These are phyloP conservation scores for Neelides sp. DNA, from an alignment of 1,140 invertebrate genomes.

Conservation along the genomic window DNA sequence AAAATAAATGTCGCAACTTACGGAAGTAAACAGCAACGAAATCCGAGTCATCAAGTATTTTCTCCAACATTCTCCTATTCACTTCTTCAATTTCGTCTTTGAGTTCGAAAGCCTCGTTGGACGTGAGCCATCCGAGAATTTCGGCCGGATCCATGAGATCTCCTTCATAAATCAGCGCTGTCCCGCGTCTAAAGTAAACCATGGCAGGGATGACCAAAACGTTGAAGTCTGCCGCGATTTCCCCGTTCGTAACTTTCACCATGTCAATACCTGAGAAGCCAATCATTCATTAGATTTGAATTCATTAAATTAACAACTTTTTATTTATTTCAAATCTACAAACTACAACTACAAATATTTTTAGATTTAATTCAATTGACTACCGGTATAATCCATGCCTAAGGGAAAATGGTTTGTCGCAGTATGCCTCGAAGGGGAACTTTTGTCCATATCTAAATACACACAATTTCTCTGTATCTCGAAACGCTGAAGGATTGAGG, in stretches of 20 bases:
- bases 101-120: constrained; percentile 86
- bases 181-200: constrained; percentile 78
- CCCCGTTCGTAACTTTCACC: constrained; percentile 76
- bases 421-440: no score
- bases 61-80: constrained; percentile 87
- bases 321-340: not conserved
- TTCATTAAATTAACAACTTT: not conserved
- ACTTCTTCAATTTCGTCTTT: constrained; percentile 95
- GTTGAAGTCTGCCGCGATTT: constrained; percentile 61
- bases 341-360: constrained; percentile 3
- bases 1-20: constrained; percentile 45
- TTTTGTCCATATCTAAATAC: no score
- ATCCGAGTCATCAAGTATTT: constrained; percentile 84
- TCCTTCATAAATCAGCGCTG: constrained; percentile 73
- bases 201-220: constrained; percentile 56
- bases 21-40: constrained; percentile 91
- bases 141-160: constrained; percentile 21
- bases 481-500: not conserved
- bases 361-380: no score
- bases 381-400: no score
- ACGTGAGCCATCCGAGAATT: constrained; percentile 61
- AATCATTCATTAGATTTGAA: not conserved
- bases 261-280: constrained; percentile 62
- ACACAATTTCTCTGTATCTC: no score
- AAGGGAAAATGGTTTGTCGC: no score